These are phyloP conservation scores for Microplitis mediator DNA, from an alignment of 1,140 invertebrate genomes.

Conservation along the genomic window DNA sequence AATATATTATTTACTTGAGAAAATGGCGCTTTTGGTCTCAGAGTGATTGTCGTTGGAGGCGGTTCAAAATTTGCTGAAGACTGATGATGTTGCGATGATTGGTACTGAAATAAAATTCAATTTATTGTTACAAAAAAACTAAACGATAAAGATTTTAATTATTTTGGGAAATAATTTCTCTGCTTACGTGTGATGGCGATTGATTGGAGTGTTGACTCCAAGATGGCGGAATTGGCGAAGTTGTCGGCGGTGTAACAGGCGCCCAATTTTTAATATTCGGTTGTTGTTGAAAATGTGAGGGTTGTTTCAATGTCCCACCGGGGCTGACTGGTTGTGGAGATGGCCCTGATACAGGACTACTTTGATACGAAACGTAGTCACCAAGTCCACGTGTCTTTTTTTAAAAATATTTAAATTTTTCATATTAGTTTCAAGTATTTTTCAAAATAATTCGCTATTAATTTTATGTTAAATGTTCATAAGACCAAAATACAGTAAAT, in stretches of 20 bases:
- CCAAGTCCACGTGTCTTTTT: conserved; percentile 54
- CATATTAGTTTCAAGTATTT: background rate
- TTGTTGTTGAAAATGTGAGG: conserved; percentile 48
- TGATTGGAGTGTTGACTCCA: conserved; percentile 33
- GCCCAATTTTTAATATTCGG: conserved; percentile 45
- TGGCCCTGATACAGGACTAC: conserved; percentile 46
- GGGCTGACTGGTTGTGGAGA: conserved; percentile 47
- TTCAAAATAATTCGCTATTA: background rate
- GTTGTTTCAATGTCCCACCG: conserved; percentile 49
- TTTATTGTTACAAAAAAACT: background rate
- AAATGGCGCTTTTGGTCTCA: conserved; percentile 73
- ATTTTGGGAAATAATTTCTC: background rate
- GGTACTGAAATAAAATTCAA: conserved; percentile 24
- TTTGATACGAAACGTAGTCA: conserved; percentile 53
- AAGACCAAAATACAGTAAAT: background rate
- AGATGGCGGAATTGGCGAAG: conserved; percentile 56
- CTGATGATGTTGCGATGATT: conserved; percentile 35
- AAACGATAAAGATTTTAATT: background rate
- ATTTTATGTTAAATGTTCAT: too few species aligned
- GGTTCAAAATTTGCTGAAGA: conserved; percentile 61
- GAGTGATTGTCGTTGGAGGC: conserved; percentile 72
- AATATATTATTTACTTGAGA: conserved; percentile 64
- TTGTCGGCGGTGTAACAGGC: conserved; percentile 53
- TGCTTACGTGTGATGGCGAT: background rate
- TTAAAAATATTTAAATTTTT: background rate